Evolutionary conservation across 2,888 invertebrate species (phyloP), one percentile per base, ranked within the genome.

Genomic region (Xanthorhoe spadicearia): DNA sequence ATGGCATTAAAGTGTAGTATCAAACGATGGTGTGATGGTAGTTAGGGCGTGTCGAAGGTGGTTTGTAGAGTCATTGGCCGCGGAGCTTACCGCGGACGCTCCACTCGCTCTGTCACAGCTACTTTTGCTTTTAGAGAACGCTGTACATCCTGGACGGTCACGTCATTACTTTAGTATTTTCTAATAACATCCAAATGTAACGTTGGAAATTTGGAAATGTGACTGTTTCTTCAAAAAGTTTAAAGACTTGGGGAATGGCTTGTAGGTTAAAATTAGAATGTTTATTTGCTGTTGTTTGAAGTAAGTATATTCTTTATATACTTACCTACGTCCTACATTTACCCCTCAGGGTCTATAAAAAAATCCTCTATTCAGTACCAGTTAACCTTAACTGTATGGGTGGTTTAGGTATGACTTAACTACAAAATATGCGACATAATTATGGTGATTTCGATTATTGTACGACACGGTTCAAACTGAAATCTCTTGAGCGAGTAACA

Each of bases 121-220:
- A 88, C 89, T 89, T 89, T 90, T 89, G 90, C 87, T 89, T 90
- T 89, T 88, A 82, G 85, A 87, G 87, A 86, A 88, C 88, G 84
- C 84, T 84, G 81, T 82, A 85, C 87, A 87, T 89, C 89, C 88
- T 86, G 81, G 83, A 84, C 73, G 80, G 80, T 79, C 82, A 85
- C 88, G 88, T 88, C 88, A 88, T 83, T 85, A 82, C 80, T 82
- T 87, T 82, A 87, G 88, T 85, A 89, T 90, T 88, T 86, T 86
- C 83, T 87, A 88, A 88, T 87, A 84, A 86, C 80, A 70, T 77
- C 74, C 75, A 76, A 74, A 68, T 74, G 72, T 73, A 70, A 71
- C 74, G 77, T 74, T 78, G 74, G n/a, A 23, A 23, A 23, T 4
- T 23, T 23, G 23, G 77, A 77, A 80, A 78, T 76, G 66, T 72